These are phyloP conservation scores for Sinocyclocheilus rhinocerous DNA, from an alignment of 2,113 vertebrate genomes.

Conservation along the genomic window DNA sequence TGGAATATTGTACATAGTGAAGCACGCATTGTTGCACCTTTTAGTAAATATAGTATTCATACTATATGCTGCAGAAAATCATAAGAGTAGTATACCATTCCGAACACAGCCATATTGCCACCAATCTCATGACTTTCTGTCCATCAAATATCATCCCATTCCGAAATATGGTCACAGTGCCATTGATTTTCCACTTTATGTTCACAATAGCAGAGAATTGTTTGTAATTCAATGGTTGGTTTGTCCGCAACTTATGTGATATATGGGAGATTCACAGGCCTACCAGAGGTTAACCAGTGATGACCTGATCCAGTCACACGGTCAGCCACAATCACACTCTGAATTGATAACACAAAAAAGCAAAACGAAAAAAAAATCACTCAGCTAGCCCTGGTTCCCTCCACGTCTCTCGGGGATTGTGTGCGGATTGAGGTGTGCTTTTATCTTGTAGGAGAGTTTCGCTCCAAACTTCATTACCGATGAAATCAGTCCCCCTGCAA, in stretches of 20 bases:
- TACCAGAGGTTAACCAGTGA: constrained; percentile 37
- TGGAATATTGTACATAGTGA: not conserved
- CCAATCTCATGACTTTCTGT: not conserved
- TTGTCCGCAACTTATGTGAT: constrained; percentile 15
- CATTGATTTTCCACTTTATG: constrained; percentile 43
- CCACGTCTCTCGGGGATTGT: not conserved
- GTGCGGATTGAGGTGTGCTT: constrained; percentile 21
- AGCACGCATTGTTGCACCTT: not conserved
- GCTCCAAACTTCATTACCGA: constrained; percentile 35
- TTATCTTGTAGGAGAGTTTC: constrained; percentile 34
- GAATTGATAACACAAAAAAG: constrained; percentile 40
- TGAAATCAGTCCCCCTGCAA: constrained; percentile 27
- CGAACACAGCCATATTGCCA: not conserved
- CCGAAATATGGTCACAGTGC: not conserved
- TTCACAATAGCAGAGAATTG: constrained; percentile 25
- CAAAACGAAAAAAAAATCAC: constrained; percentile 10
- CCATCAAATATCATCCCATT: not conserved
- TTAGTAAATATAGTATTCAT: not conserved
- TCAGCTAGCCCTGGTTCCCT: not conserved
- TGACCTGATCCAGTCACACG: constrained; percentile 45
- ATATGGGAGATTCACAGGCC: constrained; percentile 22
- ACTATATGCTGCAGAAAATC: not conserved
- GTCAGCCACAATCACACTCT: constrained; percentile 24
- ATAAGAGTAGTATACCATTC: not conserved
- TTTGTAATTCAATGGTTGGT: constrained; percentile 45